These are phyloP conservation scores for Corythaeola cristata DNA, from an alignment of 2,113 vertebrate genomes.

Conservation along the genomic window DNA sequence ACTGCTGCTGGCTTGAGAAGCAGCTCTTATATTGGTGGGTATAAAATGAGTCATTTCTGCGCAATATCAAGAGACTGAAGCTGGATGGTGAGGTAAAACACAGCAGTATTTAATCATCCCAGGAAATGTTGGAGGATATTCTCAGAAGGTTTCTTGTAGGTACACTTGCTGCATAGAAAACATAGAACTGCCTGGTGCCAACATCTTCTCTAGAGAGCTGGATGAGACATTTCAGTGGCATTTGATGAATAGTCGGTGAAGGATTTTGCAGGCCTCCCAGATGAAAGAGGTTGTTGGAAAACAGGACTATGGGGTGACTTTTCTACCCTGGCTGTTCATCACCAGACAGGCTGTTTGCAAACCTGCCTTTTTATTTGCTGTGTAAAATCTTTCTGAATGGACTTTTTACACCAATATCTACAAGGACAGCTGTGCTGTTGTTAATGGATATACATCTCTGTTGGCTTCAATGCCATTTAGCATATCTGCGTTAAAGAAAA, in stretches of 20 bases:
- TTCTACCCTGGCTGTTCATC: slow-evolving; percentile 24
- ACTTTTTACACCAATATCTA: neutral
- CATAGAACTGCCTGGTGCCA: neutral
- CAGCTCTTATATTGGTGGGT: neutral
- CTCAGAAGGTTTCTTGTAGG: slow-evolving; percentile 20
- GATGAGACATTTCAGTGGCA: neutral
- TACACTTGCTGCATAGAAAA: neutral
- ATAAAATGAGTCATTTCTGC: neutral
- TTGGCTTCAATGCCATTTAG: neutral
- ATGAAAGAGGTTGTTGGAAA: slow-evolving; percentile 14
- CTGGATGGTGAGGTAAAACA: neutral
- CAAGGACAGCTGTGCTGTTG: neutral
- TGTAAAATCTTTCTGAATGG: neutral
- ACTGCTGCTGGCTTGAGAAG: neutral
- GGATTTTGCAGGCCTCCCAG: neutral
- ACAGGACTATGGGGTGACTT: slow-evolving; percentile 2
- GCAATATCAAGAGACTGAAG: neutral
- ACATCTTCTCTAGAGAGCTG: neutral
- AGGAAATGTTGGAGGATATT: neutral
- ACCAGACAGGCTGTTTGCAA: neutral
- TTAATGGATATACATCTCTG: neutral
- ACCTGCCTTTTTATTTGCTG: neutral
- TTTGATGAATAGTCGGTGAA: slow-evolving; percentile 21
- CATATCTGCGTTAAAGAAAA: neutral
- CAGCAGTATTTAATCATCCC: slow-evolving; percentile 9